Evolutionary conservation across 2,113 vertebrate species (phyloP), one percentile per base, ranked within the genome.

Genomic region (Emydocephalus ijimae): DNA sequence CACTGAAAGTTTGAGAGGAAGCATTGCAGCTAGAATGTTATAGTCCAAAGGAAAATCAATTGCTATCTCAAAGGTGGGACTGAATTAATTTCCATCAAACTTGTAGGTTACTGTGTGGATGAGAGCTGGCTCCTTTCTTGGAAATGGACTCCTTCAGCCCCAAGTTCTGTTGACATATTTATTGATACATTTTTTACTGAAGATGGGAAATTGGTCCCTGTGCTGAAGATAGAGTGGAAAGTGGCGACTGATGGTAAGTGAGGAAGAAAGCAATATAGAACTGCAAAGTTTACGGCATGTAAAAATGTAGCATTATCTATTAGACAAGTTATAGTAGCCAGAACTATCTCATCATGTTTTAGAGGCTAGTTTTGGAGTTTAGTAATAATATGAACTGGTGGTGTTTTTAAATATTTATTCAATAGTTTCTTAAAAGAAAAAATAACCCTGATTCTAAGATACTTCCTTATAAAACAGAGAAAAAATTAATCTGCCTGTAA

Each of bases 211-310:
- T 90, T 96, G 0, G 24, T 98, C 11, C 98, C 97, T 1, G 96
- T 98, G 57, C 86, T 97, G 39, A 93, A 93, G 4, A 96, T 98
- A 21, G 90, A 96, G 14, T 98, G 98, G 98, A 95, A 93, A 0
- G 95, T 98, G 87, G 96, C 96, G 86, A 97, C 97, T 0, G 98
- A 98, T 39, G 97, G 98, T 98, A 89, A 97, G 97, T 86, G 43
- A 11, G 4, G 55, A 9, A 11, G 18, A 20, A 1, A 85, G 56
- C 34, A 90, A 92, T 50, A 61, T 24, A 52, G 4, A 56, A 74
- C 24, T 89, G 48, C 88, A 3, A 24, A 74, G 64, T 88, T 21
- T 15, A 57, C 1, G n/a, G 14, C 0, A 14, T 88, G 0, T 54
- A 26, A 61, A 1, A 14, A 9, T 48, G 29, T 92, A 55, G 87